Conservation (phyloP, 2,888 invertebrate species). For the Dryocosmus kuriphilus region DNA sequence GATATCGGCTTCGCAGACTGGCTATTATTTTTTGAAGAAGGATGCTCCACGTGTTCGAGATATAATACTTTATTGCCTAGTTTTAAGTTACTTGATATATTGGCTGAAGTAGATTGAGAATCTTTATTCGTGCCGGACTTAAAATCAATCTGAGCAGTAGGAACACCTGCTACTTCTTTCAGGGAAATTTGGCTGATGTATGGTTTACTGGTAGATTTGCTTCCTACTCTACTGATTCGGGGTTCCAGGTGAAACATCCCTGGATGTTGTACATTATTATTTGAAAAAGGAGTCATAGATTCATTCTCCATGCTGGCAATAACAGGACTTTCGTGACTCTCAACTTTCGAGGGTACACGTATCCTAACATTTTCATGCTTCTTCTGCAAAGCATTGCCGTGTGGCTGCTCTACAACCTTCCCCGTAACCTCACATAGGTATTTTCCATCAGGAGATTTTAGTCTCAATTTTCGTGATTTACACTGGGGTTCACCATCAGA, state of each 20-base stretch:
- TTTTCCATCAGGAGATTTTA: constrained; percentile 65
- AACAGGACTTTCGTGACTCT: neutral
- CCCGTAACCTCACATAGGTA: constrained; percentile 70
- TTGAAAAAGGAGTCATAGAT: neutral
- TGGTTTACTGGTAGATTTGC: neutral
- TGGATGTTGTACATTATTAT: constrained; percentile 24
- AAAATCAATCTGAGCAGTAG: too few relatives aligned
- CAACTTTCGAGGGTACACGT: neutral
- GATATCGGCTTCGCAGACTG: constrained; percentile 27
- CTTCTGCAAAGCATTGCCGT: constrained; percentile 43
- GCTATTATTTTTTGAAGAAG: constrained; percentile 33
- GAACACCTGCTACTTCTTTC: neutral
- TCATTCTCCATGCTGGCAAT: neutral
- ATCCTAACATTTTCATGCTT: constrained; percentile 56
- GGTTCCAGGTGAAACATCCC: constrained; percentile 24
- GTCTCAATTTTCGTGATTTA: constrained; percentile 64
- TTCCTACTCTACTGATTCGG: neutral
- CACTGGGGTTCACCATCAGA: neutral
- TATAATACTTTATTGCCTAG: neutral
- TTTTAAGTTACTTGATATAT: neutral
- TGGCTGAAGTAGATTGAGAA: too few relatives aligned
- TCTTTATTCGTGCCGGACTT: neutral
- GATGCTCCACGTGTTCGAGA: neutral
- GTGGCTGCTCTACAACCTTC: constrained; percentile 54
- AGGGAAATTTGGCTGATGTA: neutral